A percentile compares a stretch with the other conserved stretches of the same genome.
Conservation (phyloP, 2,888 invertebrate genomes). For the Chirona hameri region DNA sequence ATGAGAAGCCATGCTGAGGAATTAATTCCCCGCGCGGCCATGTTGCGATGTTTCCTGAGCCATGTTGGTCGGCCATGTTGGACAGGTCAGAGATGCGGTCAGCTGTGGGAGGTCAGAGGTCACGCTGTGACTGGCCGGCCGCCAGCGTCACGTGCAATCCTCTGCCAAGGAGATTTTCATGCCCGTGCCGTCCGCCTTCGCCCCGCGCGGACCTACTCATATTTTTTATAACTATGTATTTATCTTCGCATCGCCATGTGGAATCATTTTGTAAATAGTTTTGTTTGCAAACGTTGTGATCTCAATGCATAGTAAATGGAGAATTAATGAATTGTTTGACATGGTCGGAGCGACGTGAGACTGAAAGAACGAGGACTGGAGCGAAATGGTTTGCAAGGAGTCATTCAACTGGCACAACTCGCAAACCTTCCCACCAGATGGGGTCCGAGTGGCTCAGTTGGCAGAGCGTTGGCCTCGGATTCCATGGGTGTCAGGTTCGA, state of each 20-base stretch:
- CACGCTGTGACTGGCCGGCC: background rate
- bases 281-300: background rate
- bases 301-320: background rate
- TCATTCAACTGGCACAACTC: too few species aligned
- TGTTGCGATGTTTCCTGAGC: background rate
- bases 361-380: background rate
- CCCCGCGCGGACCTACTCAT: background rate
- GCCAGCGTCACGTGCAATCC: background rate
- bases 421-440: too few species aligned
- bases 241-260: background rate
- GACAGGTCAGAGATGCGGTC: background rate
- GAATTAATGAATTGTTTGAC: background rate
- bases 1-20: background rate
- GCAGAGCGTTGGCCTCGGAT: too few species aligned
- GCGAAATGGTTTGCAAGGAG: too few species aligned
- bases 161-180: background rate
- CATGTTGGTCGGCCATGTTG: background rate
- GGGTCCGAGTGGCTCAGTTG: too few species aligned
- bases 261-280: background rate
- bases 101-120: background rate
- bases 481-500: too few species aligned
- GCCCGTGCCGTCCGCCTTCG: background rate
- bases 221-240: slow-evolving; percentile 2
- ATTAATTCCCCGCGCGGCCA: background rate
- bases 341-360: background rate